These are phyloP conservation scores for Tricholauxania praeusta DNA, from an alignment of 2,888 invertebrate species.

Conservation along the genomic window DNA sequence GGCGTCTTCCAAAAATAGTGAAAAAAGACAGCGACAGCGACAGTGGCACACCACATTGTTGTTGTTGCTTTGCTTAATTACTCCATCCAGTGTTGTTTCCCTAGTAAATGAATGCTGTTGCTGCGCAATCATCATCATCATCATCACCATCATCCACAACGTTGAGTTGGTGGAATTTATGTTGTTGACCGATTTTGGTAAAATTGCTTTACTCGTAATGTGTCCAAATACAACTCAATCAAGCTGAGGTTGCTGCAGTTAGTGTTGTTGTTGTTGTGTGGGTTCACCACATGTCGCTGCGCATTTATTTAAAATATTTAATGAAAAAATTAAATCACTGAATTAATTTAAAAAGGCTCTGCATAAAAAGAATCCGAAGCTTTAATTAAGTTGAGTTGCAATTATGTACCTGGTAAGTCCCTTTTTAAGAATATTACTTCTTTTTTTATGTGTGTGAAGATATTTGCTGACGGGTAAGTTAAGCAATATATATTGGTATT, in stretches of 20 bases:
- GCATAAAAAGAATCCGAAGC: too few species aligned
- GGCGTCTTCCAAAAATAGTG: slow-evolving; percentile 21
- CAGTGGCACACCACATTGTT: background rate
- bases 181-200: slow-evolving; percentile 30
- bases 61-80: background rate
- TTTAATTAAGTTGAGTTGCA: too few species aligned
- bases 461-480: too few species aligned
- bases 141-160: slow-evolving; percentile 14
- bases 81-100: too few species aligned
- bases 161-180: background rate
- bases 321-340: too few species aligned
- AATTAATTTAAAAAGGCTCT: too few species aligned
- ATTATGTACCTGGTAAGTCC: too few species aligned
- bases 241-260: background rate
- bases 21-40: slow-evolving; percentile 4
- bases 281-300: background rate
- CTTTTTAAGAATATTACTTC: too few species aligned
- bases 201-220: slow-evolving; percentile 13
- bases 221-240: slow-evolving; percentile 47
- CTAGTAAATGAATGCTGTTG: background rate
- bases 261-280: background rate
- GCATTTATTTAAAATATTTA: too few species aligned
- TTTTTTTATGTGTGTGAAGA: too few species aligned
- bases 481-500: too few species aligned
- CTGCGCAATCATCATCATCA: background rate